Evolutionary conservation across 1,140 invertebrate species (phyloP), one percentile per base, ranked within the genome.

Genomic region (Drosophila sulfurigaster): DNA sequence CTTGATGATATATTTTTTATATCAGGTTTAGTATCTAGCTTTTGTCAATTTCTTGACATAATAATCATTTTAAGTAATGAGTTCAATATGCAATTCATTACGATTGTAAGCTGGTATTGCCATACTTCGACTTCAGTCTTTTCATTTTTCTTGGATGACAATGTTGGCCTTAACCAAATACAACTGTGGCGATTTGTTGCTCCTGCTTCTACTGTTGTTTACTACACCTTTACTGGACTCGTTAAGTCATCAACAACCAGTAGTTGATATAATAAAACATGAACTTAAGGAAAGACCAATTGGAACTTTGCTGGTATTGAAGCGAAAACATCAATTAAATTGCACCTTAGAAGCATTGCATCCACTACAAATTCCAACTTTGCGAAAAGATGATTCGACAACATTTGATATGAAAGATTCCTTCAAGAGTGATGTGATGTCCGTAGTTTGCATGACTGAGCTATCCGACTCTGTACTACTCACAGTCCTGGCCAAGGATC

Each of bases 371-470:
- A 57, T 63, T 1, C 25, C 71, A 2, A 58, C 38, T 4, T 0
- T 82, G 4, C 66, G 71, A 0, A 5, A 58, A 1, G 46, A 65
- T n/a, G 45, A 58, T 5, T 5, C 10, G 1, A 3, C 20, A 0
- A 7, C 10, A 10, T 11, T 79, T 0, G 1, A 2, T 15, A 0
- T 65, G 0, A 52, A 7, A 13, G 10, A 0, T 0, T 4, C 2
- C 0, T 69, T 15, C 6, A 82, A 79, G 2, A 15, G n/a, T 7
- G 1, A 58, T n/a, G 6, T 7, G 5, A 16, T 80, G 5, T 32
- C 46, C 1, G 0, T 85, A 0, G 38, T 85, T 5, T 80, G 81
- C 63, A 49, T 85, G 5, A 30, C 8, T 2, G 45, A 68, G 0
- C 1, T 28, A 1, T 6, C 28, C 0, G 69, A 77, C 1, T 3